Percentiles rank a stretch among this genome's conserved stretches.
These are phyloP conservation scores for Yponomeuta cagnagella DNA, from an alignment of 2,888 invertebrate genomes.

Conservation along the genomic window DNA sequence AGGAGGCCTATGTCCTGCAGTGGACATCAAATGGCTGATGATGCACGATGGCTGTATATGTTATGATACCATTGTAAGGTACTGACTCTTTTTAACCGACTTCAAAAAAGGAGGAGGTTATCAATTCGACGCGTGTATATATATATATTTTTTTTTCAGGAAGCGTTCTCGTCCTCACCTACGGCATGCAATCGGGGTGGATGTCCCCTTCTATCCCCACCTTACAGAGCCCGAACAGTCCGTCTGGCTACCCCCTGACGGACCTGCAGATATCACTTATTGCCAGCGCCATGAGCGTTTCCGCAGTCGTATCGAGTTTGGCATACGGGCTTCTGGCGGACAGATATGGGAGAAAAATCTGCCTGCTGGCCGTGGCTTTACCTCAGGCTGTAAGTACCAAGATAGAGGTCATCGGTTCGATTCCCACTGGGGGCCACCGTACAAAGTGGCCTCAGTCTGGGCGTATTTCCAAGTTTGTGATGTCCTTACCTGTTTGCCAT, in stretches of 20 bases:
- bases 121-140: too few species aligned
- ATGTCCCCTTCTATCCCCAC: slow-evolving; percentile 43
- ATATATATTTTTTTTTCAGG: slow-evolving; percentile 30
- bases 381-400: slow-evolving; percentile 21
- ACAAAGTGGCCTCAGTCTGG: too few species aligned
- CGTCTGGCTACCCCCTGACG: slow-evolving; percentile 34
- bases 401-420: not conserved
- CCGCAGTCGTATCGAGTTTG: slow-evolving; percentile 11
- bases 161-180: slow-evolving; percentile 39
- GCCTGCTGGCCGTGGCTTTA: slow-evolving; percentile 16
- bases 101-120: too few species aligned
- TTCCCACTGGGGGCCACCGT: too few species aligned
- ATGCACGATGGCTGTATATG: too few species aligned
- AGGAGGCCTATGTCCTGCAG: too few species aligned
- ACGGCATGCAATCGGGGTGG: slow-evolving; percentile 47
- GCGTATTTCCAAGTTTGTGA: too few species aligned
- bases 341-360: slow-evolving; percentile 17
- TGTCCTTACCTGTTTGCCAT: too few species aligned
- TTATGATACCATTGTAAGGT: not conserved
- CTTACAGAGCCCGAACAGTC: slow-evolving; percentile 33
- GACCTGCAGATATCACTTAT: slow-evolving; percentile 21
- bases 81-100: not conserved
- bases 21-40: too few species aligned
- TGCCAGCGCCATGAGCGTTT: slow-evolving; percentile 18
- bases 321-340: slow-evolving; percentile 18